Conservation (phyloP, 1,140 invertebrate genomes). For the Phortica variegata region DNA sequence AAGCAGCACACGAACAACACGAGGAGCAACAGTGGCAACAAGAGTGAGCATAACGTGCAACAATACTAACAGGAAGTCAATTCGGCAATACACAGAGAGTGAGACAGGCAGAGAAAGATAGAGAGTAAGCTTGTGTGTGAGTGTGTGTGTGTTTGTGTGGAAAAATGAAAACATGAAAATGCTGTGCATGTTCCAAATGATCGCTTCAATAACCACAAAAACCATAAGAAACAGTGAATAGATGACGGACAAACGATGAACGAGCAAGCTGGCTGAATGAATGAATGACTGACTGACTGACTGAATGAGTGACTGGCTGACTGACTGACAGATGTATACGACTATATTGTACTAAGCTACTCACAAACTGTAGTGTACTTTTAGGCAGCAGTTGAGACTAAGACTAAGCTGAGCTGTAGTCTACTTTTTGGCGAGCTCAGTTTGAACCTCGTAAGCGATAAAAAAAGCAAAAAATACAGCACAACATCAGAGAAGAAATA, state of each 20-base stretch:
- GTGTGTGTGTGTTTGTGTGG: not conserved
- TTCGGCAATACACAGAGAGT: not conserved
- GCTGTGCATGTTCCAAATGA: constrained; percentile 54
- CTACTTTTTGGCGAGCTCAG: too few species aligned
- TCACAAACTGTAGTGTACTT: constrained; percentile 8
- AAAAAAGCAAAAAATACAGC: too few species aligned
- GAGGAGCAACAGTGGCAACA: too few species aligned
- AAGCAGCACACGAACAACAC: too few species aligned
- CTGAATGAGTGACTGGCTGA: constrained; percentile 28
- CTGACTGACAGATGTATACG: constrained; percentile 22
- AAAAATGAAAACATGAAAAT: constrained; percentile 32
- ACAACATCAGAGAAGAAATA: too few species aligned
- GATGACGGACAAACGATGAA: constrained; percentile 11
- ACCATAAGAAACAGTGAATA: constrained; percentile 43
- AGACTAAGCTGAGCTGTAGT: too few species aligned
- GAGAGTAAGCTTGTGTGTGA: not conserved
- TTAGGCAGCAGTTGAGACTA: constrained; percentile 1
- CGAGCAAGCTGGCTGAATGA: not conserved
- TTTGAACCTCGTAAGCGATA: constrained; percentile 52
- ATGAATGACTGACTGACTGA: constrained; percentile 21
- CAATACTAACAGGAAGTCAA: constrained; percentile 9
- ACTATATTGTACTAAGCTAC: constrained; percentile 18
- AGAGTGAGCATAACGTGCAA: not conserved
- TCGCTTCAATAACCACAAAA: constrained; percentile 56
- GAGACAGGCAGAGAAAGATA: not conserved